Evolutionary conservation across 2,797 vertebrate species (phyloP), one percentile per base, ranked within the genome.

Genomic region (Myripristis jacobus): DNA sequence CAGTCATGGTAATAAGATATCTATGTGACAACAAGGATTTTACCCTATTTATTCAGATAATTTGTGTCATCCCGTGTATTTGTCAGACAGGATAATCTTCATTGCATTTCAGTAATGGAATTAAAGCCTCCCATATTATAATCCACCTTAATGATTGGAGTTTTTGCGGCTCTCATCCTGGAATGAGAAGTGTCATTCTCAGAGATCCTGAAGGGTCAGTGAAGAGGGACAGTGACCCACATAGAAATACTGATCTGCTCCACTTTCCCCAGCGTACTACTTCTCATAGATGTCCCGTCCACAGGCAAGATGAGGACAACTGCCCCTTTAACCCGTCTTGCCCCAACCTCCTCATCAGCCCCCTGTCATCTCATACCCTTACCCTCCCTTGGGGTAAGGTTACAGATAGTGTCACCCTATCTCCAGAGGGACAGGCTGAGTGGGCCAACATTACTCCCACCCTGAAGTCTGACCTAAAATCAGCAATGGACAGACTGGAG

Each of bases 321-420:
- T 79, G 66, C 44, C 72, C 61, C 52, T 47, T 80, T 57, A 70
- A n/a, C 58, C 70, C 53, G 9, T 76, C 58, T 53, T 68, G 63
- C 69, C 55, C 52, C 51, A 10, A 24, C 27, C 21, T 56, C 27
- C 54, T 70, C 78, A 77, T 77, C 63, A 15, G 29, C 27, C 27
- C 70, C 66, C 56, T 46, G 44, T 82, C 78, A 81, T 85, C 64
- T 74, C 77, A 68, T 3, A 68, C 66, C 1, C 2, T 10, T 16
- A 56, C 58, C 55, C 1, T 31, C 25, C 57, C 18, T 34, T 9
- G 2, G 60, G 66, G 41, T 1, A 55, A 24, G 18, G 24, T 31
- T 51, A 18, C 70, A 58, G 77, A 84, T 47, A 75, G 41, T 12
- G 29, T 63, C 36, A 38, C 9, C 36, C 36, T 38, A 11, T 11